These are phyloP conservation scores for Orthosia cruda DNA, from an alignment of 2,888 invertebrate genomes.

Conservation along the genomic window DNA sequence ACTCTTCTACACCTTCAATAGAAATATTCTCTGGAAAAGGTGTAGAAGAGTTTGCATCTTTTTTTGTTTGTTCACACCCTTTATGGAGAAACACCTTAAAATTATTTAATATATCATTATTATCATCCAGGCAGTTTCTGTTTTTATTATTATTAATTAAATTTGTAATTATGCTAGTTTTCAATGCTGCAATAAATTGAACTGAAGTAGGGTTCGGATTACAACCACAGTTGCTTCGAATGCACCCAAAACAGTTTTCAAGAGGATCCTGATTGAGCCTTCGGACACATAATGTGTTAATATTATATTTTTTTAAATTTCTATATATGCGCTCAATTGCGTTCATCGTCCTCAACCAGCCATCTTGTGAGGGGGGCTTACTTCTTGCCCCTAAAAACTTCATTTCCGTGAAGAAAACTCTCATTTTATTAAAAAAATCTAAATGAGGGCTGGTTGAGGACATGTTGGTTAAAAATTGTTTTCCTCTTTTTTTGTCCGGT, in stretches of 20 bases:
- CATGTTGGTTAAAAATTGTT: not conserved
- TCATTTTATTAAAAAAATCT: no score
- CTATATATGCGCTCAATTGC: not conserved
- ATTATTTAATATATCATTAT: not conserved
- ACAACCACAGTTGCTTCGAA: constrained; percentile 6
- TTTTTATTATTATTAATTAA: constrained; percentile 11
- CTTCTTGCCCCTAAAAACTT: no score
- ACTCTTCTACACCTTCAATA: no score
- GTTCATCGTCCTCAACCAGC: constrained; percentile 11
- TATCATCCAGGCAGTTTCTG: constrained; percentile 11
- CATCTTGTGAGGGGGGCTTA: no score
- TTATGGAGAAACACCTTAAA: not conserved
- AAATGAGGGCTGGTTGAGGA: no score
- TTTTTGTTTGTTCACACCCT: no score
- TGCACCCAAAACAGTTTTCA: no score
- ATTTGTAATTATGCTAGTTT: constrained; percentile 7
- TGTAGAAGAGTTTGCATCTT: no score
- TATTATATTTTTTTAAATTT: no score
- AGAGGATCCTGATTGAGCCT: constrained; percentile 12
- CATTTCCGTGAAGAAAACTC: no score
- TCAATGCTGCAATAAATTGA: constrained; percentile 5
- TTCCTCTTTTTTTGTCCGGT: no score
- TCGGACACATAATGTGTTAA: not conserved
- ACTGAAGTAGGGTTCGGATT: constrained; percentile 12
- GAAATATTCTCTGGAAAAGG: no score